A percentile compares a stretch with the other conserved stretches of the same genome.
phyloP scores from a whole-genome alignment of 2,113 vertebrate genomes.

The Apteryx mantelli region DNA sequence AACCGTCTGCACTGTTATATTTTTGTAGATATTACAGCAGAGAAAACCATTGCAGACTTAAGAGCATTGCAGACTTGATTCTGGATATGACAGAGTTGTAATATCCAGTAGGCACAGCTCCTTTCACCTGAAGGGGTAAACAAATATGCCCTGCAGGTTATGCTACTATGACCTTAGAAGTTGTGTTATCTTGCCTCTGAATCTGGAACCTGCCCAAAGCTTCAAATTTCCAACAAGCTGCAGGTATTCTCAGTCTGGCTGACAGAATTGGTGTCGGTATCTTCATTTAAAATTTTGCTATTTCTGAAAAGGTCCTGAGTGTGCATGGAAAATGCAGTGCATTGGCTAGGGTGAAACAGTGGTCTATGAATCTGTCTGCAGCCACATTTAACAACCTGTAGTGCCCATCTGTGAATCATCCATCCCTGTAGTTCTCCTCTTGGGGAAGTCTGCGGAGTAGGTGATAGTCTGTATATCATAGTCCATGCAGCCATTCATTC shows the following conservation, averaged over 20 bases:
- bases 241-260: neutral
- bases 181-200: neutral
- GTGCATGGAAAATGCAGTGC: neutral
- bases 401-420: neutral
- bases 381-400: neutral
- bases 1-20: fast-evolving
- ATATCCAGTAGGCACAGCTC: neutral
- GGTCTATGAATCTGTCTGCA: neutral
- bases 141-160: neutral
- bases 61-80: neutral
- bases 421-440: neutral
- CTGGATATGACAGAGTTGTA: neutral
- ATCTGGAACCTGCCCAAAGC: neutral
- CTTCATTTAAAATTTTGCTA: neutral
- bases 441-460: neutral
- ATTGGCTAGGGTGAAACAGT: neutral
- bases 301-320: neutral
- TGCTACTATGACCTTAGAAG: neutral
- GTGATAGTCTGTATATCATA: neutral
- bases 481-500: neutral
- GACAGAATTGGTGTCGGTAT: neutral
- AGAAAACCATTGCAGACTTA: neutral
- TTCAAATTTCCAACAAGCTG: neutral
- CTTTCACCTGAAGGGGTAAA: neutral
- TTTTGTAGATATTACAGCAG: neutral